Conservation (phyloP, 1,140 invertebrate genomes). For the Mycetomoellerius zeteki region DNA sequence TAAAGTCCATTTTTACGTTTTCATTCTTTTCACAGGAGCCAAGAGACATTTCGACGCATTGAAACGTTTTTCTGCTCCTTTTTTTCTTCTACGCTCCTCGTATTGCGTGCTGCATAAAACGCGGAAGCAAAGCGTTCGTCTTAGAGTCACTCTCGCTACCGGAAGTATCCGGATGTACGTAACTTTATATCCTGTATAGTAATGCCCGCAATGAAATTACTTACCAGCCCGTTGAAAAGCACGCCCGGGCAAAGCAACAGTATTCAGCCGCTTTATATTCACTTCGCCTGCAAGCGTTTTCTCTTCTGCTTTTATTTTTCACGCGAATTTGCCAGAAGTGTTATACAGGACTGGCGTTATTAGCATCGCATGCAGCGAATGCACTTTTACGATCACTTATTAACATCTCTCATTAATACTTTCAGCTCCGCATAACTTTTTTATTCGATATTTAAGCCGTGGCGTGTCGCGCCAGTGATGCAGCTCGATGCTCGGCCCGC, state of each 20-base stretch:
- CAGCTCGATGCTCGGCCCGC: constrained; percentile 15
- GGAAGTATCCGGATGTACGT: constrained; percentile 42
- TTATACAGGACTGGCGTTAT: constrained; percentile 11
- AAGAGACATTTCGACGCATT: constrained; percentile 38
- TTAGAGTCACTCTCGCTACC: constrained; percentile 17
- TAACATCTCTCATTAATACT: constrained; percentile 4
- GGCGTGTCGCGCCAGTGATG: constrained; percentile 14
- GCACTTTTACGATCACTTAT: background rate
- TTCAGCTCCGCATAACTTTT: background rate
- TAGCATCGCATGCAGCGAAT: constrained; percentile 17
- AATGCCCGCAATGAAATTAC: constrained; percentile 61
- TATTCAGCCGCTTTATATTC: constrained; percentile 52
- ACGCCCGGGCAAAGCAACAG: background rate
- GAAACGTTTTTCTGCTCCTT: constrained; percentile 27
- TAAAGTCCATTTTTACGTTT: constrained; percentile 52
- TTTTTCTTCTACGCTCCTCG: background rate
- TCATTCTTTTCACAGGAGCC: constrained; percentile 33
- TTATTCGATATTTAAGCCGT: constrained; percentile 27
- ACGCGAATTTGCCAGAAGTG: background rate
- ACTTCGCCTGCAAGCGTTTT: constrained; percentile 3
- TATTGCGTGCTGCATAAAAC: constrained; percentile 31
- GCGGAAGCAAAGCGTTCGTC: constrained; percentile 9
- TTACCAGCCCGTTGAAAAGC: constrained; percentile 15
- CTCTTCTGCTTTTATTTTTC: background rate
- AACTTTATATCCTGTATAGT: constrained; percentile 51